Evolutionary conservation across 2,888 invertebrate genomes (phyloP).

Genomic region (Crepidodera aurea): DNA sequence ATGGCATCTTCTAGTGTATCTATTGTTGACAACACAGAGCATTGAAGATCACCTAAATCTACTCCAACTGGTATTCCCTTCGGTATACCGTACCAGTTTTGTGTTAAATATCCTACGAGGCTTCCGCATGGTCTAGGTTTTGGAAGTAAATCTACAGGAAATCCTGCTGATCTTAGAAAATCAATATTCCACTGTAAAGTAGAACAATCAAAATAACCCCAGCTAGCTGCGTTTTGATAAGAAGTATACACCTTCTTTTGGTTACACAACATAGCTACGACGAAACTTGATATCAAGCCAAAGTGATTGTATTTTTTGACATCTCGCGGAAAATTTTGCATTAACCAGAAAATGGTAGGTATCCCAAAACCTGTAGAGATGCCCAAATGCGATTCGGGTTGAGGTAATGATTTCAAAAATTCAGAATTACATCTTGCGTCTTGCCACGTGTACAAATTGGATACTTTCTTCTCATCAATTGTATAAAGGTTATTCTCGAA

Average conservation of each 20-base stretch:
- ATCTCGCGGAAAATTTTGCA: constrained; percentile 74
- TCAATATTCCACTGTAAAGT: constrained; percentile 75
- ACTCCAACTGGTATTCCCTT: constrained; percentile 78
- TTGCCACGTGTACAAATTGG: constrained; percentile 85
- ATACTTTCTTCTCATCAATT: constrained; percentile 63
- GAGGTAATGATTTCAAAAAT: constrained; percentile 76
- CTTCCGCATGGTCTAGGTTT: constrained; percentile 70
- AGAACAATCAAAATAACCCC: constrained; percentile 83
- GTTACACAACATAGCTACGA: constrained; percentile 79
- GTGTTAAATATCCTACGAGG: constrained; percentile 70
- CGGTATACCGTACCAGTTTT: constrained; percentile 79
- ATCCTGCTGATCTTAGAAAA: constrained; percentile 69
- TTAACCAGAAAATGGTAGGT: constrained; percentile 84
- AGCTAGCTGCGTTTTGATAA: constrained; percentile 84
- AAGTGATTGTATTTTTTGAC: constrained; percentile 73
- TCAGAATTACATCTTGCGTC: constrained; percentile 79
- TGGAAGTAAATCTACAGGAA: constrained; percentile 77
- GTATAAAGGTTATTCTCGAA: constrained; percentile 66
- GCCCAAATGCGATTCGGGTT: constrained; percentile 75
- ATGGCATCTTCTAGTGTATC: constrained; percentile 73
- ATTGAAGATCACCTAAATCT: constrained; percentile 84
- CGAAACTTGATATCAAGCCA: constrained; percentile 82
- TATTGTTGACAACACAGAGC: constrained; percentile 79
- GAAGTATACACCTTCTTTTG: constrained; percentile 76
- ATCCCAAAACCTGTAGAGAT: constrained; percentile 82